Evolutionary conservation across 2,888 invertebrate genomes (phyloP).

Genomic region (Loripinus fragilis): DNA sequence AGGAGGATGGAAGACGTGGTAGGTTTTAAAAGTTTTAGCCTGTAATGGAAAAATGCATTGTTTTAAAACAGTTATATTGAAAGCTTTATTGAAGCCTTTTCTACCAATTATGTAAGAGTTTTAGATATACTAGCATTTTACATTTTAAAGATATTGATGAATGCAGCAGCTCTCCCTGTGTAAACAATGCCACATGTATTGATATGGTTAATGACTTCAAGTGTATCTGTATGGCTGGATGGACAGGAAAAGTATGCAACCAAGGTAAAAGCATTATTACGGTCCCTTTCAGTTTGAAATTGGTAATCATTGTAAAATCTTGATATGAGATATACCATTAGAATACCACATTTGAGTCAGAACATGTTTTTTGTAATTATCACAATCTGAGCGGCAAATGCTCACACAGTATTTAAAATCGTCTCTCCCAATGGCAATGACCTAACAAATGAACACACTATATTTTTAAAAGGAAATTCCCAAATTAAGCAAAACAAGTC

Average conservation of each 20-base stretch:
- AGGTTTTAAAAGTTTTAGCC: not conserved
- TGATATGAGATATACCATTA: no score
- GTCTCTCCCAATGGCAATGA: no score
- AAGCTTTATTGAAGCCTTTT: not conserved
- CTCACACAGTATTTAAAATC: no score
- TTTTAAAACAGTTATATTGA: not conserved
- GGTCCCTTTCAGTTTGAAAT: not conserved
- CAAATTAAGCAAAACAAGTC: no score
- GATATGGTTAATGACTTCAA: conserved; percentile 44
- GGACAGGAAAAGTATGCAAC: not conserved
- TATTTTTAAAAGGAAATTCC: no score
- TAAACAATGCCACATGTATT: conserved; percentile 41
- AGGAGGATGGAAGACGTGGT: not conserved
- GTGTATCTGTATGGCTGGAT: conserved; percentile 29
- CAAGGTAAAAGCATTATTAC: not conserved
- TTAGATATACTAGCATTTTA: not conserved
- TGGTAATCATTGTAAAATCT: no score
- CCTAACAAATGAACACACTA: no score
- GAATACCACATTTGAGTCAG: no score
- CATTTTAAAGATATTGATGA: conserved; percentile 32
- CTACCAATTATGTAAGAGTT: not conserved
- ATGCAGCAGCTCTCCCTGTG: conserved; percentile 36
- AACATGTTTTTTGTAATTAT: no score
- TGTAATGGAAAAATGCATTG: not conserved
- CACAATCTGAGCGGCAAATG: no score